Percentiles rank a stretch among this genome's conserved stretches.
Conservation (phyloP, 2,888 invertebrate species). For the Lacanobia oleracea region DNA sequence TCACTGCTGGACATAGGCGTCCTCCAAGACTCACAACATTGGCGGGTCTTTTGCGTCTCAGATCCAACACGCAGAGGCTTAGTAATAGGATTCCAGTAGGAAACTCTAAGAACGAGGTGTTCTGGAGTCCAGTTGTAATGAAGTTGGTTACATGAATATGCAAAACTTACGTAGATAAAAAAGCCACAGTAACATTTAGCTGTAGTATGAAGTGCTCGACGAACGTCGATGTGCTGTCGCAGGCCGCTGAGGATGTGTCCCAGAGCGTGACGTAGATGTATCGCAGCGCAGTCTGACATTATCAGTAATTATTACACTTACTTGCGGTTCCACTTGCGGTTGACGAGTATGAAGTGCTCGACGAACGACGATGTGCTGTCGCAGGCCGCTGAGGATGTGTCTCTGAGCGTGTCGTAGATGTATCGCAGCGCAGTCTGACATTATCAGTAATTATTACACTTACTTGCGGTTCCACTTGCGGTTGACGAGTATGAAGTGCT, state of each 20-base stretch:
- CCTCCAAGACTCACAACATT: too few relatives aligned
- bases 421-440: constrained; percentile 90
- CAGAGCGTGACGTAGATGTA: constrained; percentile 93
- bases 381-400: constrained; percentile 89
- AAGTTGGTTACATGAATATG: too few relatives aligned
- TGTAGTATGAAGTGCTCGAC: constrained; percentile 93
- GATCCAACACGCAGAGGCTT: too few relatives aligned
- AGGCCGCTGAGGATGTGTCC: constrained; percentile 90
- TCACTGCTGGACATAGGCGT: too few relatives aligned
- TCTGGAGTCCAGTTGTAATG: too few relatives aligned
- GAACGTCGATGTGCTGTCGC: constrained; percentile 91
- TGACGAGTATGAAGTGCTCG: constrained; percentile 92
- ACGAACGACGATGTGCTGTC: constrained; percentile 94
- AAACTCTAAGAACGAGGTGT: too few relatives aligned
- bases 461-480: constrained; percentile 94
- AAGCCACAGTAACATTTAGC: constrained; percentile 78
- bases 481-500: constrained; percentile 92
- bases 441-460: constrained; percentile 89
- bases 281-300: constrained; percentile 90
- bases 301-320: constrained; percentile 85
- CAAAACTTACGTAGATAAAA: too few relatives aligned
- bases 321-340: constrained; percentile 91
- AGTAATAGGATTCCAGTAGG: too few relatives aligned
- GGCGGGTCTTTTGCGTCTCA: too few relatives aligned
- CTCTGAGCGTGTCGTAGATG: constrained; percentile 92